Base-by-base conservation (phyloP, 2,888 invertebrate genomes). In the Fragum sueziense region DNA sequence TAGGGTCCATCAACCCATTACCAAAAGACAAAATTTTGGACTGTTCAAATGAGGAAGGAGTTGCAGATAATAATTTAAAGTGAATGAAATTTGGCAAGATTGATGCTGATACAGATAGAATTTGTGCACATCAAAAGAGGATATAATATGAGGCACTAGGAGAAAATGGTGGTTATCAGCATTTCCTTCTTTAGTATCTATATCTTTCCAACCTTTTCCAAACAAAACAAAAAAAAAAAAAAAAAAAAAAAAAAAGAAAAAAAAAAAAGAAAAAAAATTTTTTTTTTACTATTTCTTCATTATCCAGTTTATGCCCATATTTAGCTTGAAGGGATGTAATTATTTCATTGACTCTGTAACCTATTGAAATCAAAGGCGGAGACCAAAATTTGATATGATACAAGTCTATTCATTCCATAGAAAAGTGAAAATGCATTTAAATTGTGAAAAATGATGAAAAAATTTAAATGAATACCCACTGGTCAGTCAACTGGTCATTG, bases 351-450 rank as follows among this genome's bases (percentile, higher is more conserved):
- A 47, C 47, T 37, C 37, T 47, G n/a, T 47, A 47, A 47, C 47
- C 47, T 47, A 47, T 4, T 20, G 25, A 37, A 65, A 41, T 65
- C 41, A 41, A 65, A 65, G 41, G 41, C n/a, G 9, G 14, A 14
- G 31, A 14, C 11, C 65, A 9, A 41, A 65, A 65, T 27, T 65
- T 41, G 65, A 65, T 65, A 65, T 65, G 41, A 65, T 65, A 65
- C 65, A 65, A 65, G 65, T 65, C 65, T 65, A 65, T 65, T 65
- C 65, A 65, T 22, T n/a, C 25, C 25, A 34, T 61, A 69, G 62
- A 82, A 82, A 82, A 82, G 76, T 75, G 78, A 76, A 82, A 82
- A 82, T 82, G 82, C 82, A 82, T 82, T 82, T 75, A 82, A 82
- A 78, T 76, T 76, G 78, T 76, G 73, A 75, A 78, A 81, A 82